Percentiles rank a stretch among this genome's conserved stretches.
These are phyloP conservation scores for Montipora capitata DNA, from an alignment of 92 coral and sea anemone species.

Conservation along the genomic window DNA sequence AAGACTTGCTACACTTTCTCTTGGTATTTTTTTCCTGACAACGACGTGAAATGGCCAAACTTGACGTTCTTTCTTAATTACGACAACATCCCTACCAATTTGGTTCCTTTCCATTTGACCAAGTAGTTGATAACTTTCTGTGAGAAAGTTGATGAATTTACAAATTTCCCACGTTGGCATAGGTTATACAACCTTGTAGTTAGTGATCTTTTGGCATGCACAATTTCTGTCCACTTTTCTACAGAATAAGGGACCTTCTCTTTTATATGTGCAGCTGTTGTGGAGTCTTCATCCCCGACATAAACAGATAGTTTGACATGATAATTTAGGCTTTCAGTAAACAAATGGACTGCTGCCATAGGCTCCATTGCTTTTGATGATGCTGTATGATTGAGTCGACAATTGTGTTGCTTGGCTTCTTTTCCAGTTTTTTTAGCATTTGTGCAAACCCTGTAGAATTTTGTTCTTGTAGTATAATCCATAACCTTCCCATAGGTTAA, in stretches of 20 bases:
- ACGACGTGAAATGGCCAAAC: too few species aligned
- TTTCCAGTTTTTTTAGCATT: conserved; percentile 33
- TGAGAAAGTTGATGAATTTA: conserved; percentile 54
- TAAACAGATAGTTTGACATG: conserved; percentile 57
- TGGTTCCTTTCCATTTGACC: too few species aligned
- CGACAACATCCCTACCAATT: too few species aligned
- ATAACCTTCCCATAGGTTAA: conserved; percentile 61
- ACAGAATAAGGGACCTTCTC: conserved; percentile 65
- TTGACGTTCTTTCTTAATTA: too few species aligned
- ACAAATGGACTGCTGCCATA: conserved; percentile 67
- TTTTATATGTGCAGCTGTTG: conserved; percentile 66
- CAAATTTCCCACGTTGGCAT: conserved; percentile 50
- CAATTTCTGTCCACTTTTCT: conserved; percentile 77
- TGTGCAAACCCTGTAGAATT: conserved; percentile 56
- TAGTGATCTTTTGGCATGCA: conserved; percentile 72
- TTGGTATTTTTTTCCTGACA: too few species aligned
- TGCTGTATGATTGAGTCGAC: conserved; percentile 58
- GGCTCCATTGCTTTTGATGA: too few species aligned
- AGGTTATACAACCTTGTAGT: conserved; percentile 71
- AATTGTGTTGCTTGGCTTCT: conserved; percentile 45
- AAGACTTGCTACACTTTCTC: too few species aligned
- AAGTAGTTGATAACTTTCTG: conserved; percentile 52
- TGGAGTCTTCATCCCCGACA: conserved; percentile 74
- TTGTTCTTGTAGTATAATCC: conserved; percentile 57
- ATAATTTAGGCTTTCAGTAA: conserved; percentile 21